phyloP scores from a whole-genome alignment of 1,140 invertebrate genomes.

The Rhyzopertha dominica region DNA sequence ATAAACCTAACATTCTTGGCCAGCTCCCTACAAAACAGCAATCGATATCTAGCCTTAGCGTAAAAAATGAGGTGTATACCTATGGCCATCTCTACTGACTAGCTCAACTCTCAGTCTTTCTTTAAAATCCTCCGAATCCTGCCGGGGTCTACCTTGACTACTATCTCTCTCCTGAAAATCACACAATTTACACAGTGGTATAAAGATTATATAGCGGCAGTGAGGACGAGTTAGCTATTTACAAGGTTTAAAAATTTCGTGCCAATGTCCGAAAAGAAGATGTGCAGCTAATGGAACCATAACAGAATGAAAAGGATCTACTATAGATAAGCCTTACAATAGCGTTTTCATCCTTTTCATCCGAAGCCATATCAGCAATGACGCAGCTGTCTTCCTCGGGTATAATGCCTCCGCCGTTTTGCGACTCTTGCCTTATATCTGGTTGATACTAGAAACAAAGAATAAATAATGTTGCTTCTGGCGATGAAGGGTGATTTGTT shows the following conservation, averaged over 20 bases:
- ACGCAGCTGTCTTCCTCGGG: conserved; percentile 42
- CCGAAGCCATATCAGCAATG: conserved; percentile 39
- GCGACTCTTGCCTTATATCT: conserved; percentile 35
- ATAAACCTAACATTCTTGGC: conserved; percentile 62
- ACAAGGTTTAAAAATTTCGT: no score
- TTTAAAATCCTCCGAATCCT: conserved; percentile 68
- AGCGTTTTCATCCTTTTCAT: conserved; percentile 43
- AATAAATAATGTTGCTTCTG: no score
- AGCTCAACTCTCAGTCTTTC: conserved; percentile 73
- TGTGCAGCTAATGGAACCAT: no score
- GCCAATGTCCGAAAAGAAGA: no score
- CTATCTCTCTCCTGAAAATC: conserved; percentile 25
- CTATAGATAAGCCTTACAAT: conserved; percentile 29
- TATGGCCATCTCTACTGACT: conserved; percentile 72
- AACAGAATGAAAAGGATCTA: background rate
- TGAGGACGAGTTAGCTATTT: no score
- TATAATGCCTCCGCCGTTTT: conserved; percentile 41
- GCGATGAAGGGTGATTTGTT: no score
- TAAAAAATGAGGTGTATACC: conserved; percentile 47
- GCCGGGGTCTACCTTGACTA: conserved; percentile 44
- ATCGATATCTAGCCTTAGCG: background rate
- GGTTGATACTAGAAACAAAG: conserved; percentile 39
- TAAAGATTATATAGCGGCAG: no score
- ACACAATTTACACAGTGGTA: no score
- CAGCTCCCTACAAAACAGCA: conserved; percentile 52